Base-by-base conservation (phyloP, 2,888 invertebrate genomes). In the Agonopterix heracliana region DNA sequence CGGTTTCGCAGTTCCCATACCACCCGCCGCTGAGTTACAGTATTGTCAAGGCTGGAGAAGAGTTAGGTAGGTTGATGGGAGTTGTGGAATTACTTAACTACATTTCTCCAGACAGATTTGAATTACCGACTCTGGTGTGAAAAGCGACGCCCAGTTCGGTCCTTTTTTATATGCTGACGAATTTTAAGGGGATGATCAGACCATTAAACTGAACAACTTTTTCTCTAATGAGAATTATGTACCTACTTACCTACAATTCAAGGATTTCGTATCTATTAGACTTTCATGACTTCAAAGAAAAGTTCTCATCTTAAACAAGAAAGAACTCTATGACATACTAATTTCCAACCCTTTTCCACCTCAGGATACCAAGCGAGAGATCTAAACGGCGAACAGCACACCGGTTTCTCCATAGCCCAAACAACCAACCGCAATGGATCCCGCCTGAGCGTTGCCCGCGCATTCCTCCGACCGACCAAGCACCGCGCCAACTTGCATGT, bases 361-460 rank as follows among this genome's bases (percentile, higher is more conserved):
- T 8, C 62, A 93, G 94, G 95, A 9, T 95, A 93, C 74, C 87
- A 90, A 46, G 89, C 91, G 1, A 90, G 93, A n/a, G 97, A 97
- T 72, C 82, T 96, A 13, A 97, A 97, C 78, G 96, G 96, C 0
- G 90, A 89, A 26, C 90, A 90, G 26, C 93, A 95, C 70, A 93
- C 95, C 0, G 96, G 97, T 1, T 96, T 97, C 74, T 90, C 93
- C 52, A 96, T 97, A 55, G 96, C 96, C 0, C 97, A 97, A 77
- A 96, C 96, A 26, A 97, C 96, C 0, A 93, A 94, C 61, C 91
- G 93, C 60, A 95, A 96, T 69, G 97, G 96, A 0, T 95, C 96
- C 0, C 91, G 97, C 0, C 90, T 96, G 50, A 95, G 95, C 58
- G 92, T 93, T 0, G 93, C 96, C 0, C 91, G 95, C 50, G 95